Percentiles rank a stretch among this genome's conserved stretches.
phyloP scores from a whole-genome alignment of 2,888 invertebrate genomes.

The Rhagium mordax region DNA sequence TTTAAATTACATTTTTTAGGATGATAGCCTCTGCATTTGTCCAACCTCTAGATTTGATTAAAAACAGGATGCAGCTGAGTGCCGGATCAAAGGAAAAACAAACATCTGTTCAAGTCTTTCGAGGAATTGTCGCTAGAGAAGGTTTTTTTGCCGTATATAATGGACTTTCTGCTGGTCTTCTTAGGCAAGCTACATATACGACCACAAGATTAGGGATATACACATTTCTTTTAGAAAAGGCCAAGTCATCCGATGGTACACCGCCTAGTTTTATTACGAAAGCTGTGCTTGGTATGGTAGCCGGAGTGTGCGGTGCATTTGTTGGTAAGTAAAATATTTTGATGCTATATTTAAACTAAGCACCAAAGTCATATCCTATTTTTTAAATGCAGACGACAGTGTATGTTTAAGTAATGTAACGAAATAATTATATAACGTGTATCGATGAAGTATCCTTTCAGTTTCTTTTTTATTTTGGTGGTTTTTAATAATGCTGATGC shows the following conservation, averaged over 20 bases:
- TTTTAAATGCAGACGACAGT: too few relatives aligned
- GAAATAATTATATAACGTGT: too few relatives aligned
- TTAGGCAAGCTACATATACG: constrained; percentile 98
- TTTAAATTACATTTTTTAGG: constrained; percentile 70
- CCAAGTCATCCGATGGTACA: constrained; percentile 73
- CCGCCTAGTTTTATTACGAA: constrained; percentile 88
- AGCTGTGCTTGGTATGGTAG: constrained; percentile 87
- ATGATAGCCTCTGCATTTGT: constrained; percentile 97
- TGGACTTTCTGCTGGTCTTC: constrained; percentile 87
- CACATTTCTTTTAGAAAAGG: constrained; percentile 86
- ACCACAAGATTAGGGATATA: constrained; percentile 97
- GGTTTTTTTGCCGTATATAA: constrained; percentile 90
- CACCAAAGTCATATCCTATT: too few relatives aligned
- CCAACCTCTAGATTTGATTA: constrained; percentile 97
- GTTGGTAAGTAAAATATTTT: constrained; percentile 80
- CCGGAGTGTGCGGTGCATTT: constrained; percentile 92
- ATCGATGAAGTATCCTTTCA: too few relatives aligned
- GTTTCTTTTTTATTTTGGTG: too few relatives aligned
- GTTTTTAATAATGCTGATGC: too few relatives aligned
- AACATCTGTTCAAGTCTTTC: constrained; percentile 86
- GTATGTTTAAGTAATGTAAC: too few relatives aligned
- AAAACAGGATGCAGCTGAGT: constrained; percentile 98
- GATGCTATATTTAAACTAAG: too few relatives aligned
- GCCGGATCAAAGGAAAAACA: constrained; percentile 83
- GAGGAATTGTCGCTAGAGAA: constrained; percentile 87